phyloP scores from a whole-genome alignment of 2,797 vertebrate species.

The Oreochromis mossambicus region DNA sequence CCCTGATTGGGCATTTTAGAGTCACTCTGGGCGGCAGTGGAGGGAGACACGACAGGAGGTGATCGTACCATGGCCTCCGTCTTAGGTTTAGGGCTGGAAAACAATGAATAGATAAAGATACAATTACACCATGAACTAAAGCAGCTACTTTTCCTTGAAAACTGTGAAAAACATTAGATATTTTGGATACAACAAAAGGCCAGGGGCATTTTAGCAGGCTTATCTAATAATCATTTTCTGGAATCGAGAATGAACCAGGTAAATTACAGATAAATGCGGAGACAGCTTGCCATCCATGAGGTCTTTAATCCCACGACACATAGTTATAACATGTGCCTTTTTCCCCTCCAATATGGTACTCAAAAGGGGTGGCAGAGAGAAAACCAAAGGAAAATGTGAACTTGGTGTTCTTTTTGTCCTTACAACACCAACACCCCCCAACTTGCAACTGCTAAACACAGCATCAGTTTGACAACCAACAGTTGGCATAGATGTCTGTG shows the following conservation, averaged over 20 bases:
- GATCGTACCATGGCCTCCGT: conserved; percentile 99
- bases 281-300: background rate
- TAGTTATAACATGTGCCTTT: background rate
- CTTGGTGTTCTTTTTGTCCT: background rate
- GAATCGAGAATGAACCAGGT: background rate
- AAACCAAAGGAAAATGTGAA: background rate
- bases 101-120: background rate
- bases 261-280: background rate
- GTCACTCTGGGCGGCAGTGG: conserved; percentile 98
- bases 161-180: background rate
- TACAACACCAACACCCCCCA: accelerated
- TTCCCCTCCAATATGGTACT: background rate
- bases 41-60: conserved; percentile 99
- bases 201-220: background rate
- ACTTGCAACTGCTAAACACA: background rate
- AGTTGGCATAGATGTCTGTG: background rate
- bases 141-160: background rate
- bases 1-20: conserved; percentile 99
- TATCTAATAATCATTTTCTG: conserved; percentile 13
- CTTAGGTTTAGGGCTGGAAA: conserved; percentile 95
- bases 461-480: background rate
- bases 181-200: conserved; percentile 5
- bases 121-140: background rate
- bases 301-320: background rate
- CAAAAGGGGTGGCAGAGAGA: background rate